Evolutionary conservation across 2,113 vertebrate genomes (phyloP).

Genomic region (Ameiurus melas): DNA sequence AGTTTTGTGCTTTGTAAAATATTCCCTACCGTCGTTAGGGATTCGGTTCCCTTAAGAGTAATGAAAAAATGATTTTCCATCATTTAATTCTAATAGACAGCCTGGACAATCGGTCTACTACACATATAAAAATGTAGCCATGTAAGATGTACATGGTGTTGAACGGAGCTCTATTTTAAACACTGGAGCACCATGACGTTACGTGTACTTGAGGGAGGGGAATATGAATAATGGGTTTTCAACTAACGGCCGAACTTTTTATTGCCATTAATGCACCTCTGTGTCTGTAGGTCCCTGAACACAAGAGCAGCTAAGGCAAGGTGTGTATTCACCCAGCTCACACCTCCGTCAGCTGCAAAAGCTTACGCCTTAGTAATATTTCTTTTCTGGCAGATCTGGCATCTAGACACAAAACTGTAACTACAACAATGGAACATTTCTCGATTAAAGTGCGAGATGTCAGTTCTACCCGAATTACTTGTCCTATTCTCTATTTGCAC

Average conservation of each 20-base stretch:
- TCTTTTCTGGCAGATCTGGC: conserved; percentile 2
- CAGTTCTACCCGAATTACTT: background rate
- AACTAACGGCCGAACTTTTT: background rate
- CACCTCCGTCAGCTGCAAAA: background rate
- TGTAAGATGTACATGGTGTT: background rate
- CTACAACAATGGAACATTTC: background rate
- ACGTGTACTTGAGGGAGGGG: background rate
- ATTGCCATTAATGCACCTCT: background rate
- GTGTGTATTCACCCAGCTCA: background rate
- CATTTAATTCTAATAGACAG: background rate
- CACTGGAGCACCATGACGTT: background rate
- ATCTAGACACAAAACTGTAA: background rate
- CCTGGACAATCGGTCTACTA: background rate
- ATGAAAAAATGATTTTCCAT: background rate
- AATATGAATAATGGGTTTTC: background rate
- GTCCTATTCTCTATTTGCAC: background rate
- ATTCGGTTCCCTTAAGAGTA: background rate
- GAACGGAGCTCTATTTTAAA: background rate
- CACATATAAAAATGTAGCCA: background rate
- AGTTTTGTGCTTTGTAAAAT: conserved; percentile 51
- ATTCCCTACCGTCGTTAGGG: conserved; percentile 12
- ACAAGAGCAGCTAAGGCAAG: background rate
- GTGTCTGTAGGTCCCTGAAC: background rate
- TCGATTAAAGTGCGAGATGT: background rate
- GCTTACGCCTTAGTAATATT: background rate